Conservation (phyloP, 2,797 vertebrate genomes). For the Centroberyx gerrardi region DNA sequence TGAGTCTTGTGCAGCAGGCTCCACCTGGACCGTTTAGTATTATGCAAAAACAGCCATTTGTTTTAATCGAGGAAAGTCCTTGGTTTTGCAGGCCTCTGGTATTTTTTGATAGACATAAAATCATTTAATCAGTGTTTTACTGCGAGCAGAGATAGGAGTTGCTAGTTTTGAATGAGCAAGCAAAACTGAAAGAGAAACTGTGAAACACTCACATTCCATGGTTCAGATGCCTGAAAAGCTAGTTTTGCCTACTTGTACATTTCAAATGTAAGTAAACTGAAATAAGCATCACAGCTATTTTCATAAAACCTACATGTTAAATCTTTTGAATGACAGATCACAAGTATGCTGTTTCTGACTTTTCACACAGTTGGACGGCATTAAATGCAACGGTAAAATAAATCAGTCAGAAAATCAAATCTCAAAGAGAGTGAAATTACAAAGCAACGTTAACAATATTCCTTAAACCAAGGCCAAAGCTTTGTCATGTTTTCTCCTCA, state of each 20-base stretch:
- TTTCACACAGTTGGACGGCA: no score
- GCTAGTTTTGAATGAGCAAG: background rate
- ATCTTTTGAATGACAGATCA: no score
- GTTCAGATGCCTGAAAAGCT: no score
- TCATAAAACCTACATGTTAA: no score
- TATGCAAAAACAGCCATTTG: constrained; percentile 10
- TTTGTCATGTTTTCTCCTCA: constrained; percentile 6
- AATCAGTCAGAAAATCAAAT: no score
- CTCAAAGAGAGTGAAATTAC: no score
- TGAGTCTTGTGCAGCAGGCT: constrained; percentile 39
- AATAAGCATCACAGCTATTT: no score
- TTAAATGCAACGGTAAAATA: no score
- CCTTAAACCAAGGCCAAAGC: background rate
- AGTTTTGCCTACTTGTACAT: background rate
- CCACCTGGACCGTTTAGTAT: constrained; percentile 9
- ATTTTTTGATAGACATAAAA: background rate
- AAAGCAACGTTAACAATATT: background rate
- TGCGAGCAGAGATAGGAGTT: background rate
- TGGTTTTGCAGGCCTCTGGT: background rate
- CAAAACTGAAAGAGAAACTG: background rate
- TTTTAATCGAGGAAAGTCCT: constrained; percentile 20
- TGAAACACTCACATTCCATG: background rate
- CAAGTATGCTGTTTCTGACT: no score
- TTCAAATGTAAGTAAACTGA: background rate
- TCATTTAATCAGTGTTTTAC: background rate